Evolutionary conservation across 2,113 vertebrate genomes (phyloP), one percentile per base, ranked within the genome.

Genomic region (Athene noctua): DNA sequence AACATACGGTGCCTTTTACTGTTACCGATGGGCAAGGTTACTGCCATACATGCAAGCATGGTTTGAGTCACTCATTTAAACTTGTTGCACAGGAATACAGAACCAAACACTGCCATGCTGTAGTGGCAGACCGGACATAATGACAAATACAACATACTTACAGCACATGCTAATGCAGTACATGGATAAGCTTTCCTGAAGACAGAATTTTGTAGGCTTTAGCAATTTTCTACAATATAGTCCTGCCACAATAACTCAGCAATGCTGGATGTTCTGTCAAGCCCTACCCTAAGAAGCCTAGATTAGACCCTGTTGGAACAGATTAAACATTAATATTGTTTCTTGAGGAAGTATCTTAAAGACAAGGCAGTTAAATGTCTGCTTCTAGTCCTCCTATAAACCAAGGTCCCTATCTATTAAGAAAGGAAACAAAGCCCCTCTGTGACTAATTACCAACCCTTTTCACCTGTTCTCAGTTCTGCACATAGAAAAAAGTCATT

Each of bases 151-250:
- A 26, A 21, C 1, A 2, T 22, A 5, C 10, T 8, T 32, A 14
- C 27, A 58, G 40, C 0, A 0, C 4, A 9, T 55, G 32, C 42
- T 36, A 38, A 55, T 4, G 8, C 8, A 58, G 20, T 4, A 30
- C 26, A 11, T 0, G 1, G 7, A 11, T 66, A 70, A 13, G 32
- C 49, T 55, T 49, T 57, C n/a, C 44, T 49, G 12, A 71, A 29
- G 34, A 73, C 21, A 32, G 25, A 20, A 4, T 9, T 70, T 47
- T 54, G 19, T 51, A 74, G 21, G 55, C 58, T 80, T 42, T 40
- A 11, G 20, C 19, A 18, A 5, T 36, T 77, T 65, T 57, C 42
- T 70, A 7, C 47, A 29, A 36, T 15, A 21, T 1, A 61, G 55
- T 4, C 51, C 32, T 65, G 16, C 73, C 27, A 17, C 3, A 25